phyloP scores from a whole-genome alignment of 37 sponge, comb jelly and placozoan genomes.

The Halichondria panicea region DNA sequence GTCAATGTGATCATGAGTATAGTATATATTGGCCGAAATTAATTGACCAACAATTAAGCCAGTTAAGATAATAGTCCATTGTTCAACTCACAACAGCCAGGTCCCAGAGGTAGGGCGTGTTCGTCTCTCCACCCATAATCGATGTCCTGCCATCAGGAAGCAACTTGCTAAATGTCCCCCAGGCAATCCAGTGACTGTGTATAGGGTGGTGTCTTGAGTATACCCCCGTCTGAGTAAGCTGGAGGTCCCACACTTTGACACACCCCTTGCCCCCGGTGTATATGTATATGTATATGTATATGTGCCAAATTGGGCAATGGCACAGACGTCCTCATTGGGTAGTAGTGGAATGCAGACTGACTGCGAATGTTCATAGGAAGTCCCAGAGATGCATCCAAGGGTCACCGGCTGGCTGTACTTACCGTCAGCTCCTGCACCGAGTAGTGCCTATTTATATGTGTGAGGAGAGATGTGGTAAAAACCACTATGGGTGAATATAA shows the following conservation, averaged over 20 bases:
- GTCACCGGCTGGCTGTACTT: too few species aligned
- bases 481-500: too few species aligned
- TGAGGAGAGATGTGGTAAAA: neutral
- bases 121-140: slow-evolving; percentile 97
- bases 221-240: slow-evolving; percentile 24
- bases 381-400: slow-evolving; percentile 34
- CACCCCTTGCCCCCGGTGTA: too few species aligned
- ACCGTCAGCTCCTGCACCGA: slow-evolving; percentile 59
- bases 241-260: slow-evolving; percentile 93
- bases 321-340: slow-evolving; percentile 98
- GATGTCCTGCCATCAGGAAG: slow-evolving; percentile 91
- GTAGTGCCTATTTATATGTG: slow-evolving; percentile 31
- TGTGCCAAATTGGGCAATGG: slow-evolving; percentile 82
- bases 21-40: too few species aligned
- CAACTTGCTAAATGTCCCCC: slow-evolving; percentile 93
- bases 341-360: slow-evolving; percentile 48
- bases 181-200: slow-evolving; percentile 94
- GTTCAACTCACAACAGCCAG: too few species aligned
- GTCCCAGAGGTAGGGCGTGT: slow-evolving; percentile 92
- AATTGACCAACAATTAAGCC: too few species aligned
- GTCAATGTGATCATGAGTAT: too few species aligned
- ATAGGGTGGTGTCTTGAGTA: slow-evolving; percentile 66
- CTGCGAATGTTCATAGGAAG: slow-evolving; percentile 52
- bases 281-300: slow-evolving; percentile 80
- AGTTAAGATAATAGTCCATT: too few species aligned